A percentile compares a stretch with the other conserved stretches of the same genome.
phyloP scores from a whole-genome alignment of 1,140 invertebrate species.

The Chironomus tepperi region DNA sequence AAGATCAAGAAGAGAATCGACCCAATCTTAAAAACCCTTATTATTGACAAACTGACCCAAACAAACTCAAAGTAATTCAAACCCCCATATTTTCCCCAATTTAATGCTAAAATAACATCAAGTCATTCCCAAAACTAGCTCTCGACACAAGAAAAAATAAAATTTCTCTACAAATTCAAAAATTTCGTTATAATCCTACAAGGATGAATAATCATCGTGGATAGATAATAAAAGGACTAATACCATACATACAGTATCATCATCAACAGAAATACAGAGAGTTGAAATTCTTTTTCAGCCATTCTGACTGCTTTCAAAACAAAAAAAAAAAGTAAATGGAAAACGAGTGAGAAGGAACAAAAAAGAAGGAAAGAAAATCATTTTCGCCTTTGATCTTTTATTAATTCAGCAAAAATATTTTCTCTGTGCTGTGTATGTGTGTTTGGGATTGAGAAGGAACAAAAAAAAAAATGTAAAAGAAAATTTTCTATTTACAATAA shows the following conservation, averaged over 20 bases:
- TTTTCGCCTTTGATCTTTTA: conserved; percentile 24
- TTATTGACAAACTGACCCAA: no score
- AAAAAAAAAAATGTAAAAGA: no score
- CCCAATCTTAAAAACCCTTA: no score
- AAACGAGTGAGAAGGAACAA: background rate
- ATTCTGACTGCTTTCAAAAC: no score
- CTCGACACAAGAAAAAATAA: no score
- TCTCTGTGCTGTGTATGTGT: background rate
- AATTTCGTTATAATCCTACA: background rate
- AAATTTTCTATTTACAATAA: conserved; percentile 23
- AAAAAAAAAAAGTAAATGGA: no score
- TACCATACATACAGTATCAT: background rate
- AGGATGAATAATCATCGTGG: conserved; percentile 12
- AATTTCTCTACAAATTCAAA: no score
- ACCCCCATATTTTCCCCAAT: no score
- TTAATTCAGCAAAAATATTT: conserved; percentile 18
- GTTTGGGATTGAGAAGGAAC: background rate
- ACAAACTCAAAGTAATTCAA: no score
- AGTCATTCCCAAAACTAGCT: no score
- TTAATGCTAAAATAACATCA: no score
- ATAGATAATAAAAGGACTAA: background rate
- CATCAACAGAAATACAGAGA: background rate
- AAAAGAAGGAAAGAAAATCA: background rate
- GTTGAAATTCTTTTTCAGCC: background rate
- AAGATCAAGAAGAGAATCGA: no score